Evolutionary conservation across 2,888 invertebrate genomes (phyloP).

Genomic region (Clepsis dumicolana): DNA sequence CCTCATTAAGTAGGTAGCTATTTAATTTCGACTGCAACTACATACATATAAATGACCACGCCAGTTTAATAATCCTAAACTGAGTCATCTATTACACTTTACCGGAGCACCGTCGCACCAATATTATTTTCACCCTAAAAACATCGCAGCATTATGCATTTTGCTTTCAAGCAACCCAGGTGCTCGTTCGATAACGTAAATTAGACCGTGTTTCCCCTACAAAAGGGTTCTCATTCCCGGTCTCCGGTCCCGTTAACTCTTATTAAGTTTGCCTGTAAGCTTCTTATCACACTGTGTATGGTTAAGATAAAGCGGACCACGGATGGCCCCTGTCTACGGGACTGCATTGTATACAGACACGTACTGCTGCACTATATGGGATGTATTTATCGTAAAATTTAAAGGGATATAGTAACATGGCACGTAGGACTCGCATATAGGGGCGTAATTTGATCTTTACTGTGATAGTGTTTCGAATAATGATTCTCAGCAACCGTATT

Average conservation of each 20-base stretch:
- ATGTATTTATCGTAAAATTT: slow-evolving; percentile 39
- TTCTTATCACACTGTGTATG: slow-evolving; percentile 83
- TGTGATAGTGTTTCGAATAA: no score
- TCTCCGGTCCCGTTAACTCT: slow-evolving; percentile 63
- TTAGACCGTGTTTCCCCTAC: slow-evolving; percentile 59
- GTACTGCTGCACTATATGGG: slow-evolving; percentile 51
- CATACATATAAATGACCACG: neutral
- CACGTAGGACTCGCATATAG: neutral
- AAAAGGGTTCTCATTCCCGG: slow-evolving; percentile 66
- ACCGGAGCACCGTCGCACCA: slow-evolving; percentile 51
- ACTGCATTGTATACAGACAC: slow-evolving; percentile 72
- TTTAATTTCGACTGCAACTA: no score
- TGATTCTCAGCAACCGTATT: no score
- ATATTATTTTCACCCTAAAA: slow-evolving; percentile 54
- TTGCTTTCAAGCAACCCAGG: slow-evolving; percentile 51
- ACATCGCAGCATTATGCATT: slow-evolving; percentile 39
- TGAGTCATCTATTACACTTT: slow-evolving; percentile 2
- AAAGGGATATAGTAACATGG: slow-evolving; percentile 23
- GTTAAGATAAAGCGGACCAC: slow-evolving; percentile 79
- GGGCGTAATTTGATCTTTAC: neutral
- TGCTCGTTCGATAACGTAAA: slow-evolving; percentile 62
- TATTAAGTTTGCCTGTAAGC: slow-evolving; percentile 81
- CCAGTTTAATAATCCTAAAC: neutral
- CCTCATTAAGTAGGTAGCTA: no score
- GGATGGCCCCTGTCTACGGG: slow-evolving; percentile 68